These are phyloP conservation scores for Periophthalmodon schlosseri DNA, from an alignment of 2,113 vertebrate genomes.

Conservation along the genomic window DNA sequence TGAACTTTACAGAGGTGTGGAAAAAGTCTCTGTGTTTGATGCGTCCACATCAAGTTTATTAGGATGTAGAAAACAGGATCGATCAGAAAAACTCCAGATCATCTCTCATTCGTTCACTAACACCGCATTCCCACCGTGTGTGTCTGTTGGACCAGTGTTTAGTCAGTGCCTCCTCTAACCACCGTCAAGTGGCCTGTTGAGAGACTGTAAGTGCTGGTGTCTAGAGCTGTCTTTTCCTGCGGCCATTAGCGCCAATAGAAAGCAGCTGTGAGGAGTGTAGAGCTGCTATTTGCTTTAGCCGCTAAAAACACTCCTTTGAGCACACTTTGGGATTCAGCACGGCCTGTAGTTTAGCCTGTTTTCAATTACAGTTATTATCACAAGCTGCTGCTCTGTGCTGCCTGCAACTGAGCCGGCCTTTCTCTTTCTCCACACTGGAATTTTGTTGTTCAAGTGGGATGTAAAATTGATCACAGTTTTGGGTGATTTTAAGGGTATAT, in stretches of 20 bases:
- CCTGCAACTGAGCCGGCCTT: constrained; percentile 45
- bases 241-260: constrained; percentile 61
- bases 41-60: no score
- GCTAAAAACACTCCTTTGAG: constrained; percentile 58
- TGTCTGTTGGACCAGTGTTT: constrained; percentile 34
- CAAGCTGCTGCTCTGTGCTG: constrained; percentile 64
- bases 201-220: constrained; percentile 49
- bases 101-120: constrained; percentile 20
- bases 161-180: constrained; percentile 44
- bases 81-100: constrained; percentile 20
- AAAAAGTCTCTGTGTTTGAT: no score
- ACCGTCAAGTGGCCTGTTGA: constrained; percentile 49
- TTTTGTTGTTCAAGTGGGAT: constrained; percentile 62
- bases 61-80: constrained; percentile 4
- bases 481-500: constrained; percentile 6
- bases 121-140: constrained; percentile 21
- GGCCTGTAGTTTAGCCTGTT: constrained; percentile 60
- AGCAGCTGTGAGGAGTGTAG: constrained; percentile 68
- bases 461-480: constrained; percentile 44
- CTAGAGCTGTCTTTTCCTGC: constrained; percentile 47
- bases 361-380: constrained; percentile 77
- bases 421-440: constrained; percentile 48
- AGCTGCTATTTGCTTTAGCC: constrained; percentile 53
- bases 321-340: constrained; percentile 49
- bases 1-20: no score